These are phyloP conservation scores for Cheilosia variabilis DNA, from an alignment of 2,888 invertebrate species.

Conservation along the genomic window DNA sequence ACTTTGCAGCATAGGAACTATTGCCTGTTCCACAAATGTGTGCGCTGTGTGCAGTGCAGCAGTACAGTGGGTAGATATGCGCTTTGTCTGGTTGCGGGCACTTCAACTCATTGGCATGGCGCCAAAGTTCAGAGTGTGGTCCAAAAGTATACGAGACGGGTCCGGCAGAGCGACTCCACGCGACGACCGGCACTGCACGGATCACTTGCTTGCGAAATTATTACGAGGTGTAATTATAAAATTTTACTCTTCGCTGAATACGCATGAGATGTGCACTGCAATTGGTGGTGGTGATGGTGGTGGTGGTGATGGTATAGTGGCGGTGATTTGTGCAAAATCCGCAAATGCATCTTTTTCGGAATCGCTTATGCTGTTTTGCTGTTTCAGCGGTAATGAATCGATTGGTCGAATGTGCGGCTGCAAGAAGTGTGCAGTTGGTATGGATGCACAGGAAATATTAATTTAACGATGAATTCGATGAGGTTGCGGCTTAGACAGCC, in stretches of 20 bases:
- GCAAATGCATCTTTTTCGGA: conserved; percentile 53
- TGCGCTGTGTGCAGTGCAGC: conserved; percentile 3
- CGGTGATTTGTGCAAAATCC: conserved; percentile 43
- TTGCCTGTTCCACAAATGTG: conserved; percentile 43
- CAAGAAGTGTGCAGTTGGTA: background rate
- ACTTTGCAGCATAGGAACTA: conserved; percentile 44
- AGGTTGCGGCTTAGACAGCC: background rate
- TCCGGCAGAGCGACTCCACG: conserved; percentile 7
- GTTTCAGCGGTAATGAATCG: conserved; percentile 50
- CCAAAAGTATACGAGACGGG: conserved; percentile 12
- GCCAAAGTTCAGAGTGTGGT: conserved; percentile 67
- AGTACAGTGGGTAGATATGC: conserved; percentile 27
- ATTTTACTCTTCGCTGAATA: conserved; percentile 62
- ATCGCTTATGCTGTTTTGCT: conserved; percentile 31
- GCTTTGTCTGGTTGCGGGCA: conserved; percentile 39
- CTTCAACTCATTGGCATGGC: conserved; percentile 69
- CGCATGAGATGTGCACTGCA: conserved; percentile 39
- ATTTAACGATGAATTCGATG: conserved; percentile 15
- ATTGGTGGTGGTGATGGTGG: background rate
- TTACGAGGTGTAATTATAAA: conserved; percentile 70
- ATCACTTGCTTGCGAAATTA: conserved; percentile 63
- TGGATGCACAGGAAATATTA: background rate
- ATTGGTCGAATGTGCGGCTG: conserved; percentile 32
- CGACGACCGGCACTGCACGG: conserved; percentile 58
- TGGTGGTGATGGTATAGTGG: conserved; percentile 2